These are phyloP conservation scores for Listronotus bonariensis DNA, from an alignment of 1,140 invertebrate species.

Conservation along the genomic window DNA sequence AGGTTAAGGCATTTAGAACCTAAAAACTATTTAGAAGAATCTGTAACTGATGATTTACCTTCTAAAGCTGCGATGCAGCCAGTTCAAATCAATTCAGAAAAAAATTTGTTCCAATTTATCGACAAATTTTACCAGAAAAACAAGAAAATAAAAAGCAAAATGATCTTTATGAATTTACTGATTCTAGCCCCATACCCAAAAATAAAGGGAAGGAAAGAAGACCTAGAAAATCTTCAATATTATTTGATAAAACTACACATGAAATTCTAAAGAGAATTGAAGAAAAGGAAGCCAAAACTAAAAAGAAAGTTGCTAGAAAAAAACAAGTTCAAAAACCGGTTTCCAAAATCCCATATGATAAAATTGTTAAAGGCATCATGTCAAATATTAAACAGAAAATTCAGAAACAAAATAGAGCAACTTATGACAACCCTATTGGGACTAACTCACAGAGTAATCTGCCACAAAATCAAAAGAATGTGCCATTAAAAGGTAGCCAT, in stretches of 20 bases:
- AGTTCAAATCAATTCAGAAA: not conserved
- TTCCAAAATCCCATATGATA: conserved; percentile 7
- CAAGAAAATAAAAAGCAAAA: not conserved
- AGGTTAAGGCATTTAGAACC: not conserved
- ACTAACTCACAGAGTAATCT: not conserved
- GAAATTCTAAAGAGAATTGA: conserved; percentile 23
- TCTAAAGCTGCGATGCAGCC: not conserved
- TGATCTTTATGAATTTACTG: conserved; percentile 31
- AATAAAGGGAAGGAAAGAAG: not conserved
- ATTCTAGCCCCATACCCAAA: conserved; percentile 20
- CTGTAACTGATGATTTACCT: not conserved
- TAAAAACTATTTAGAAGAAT: conserved; percentile 14
- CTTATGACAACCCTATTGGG: not conserved
- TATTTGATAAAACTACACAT: conserved; percentile 28
- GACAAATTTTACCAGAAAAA: conserved; percentile 8
- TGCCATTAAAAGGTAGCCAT: too few relatives aligned
- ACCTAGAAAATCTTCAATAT: conserved; percentile 15
- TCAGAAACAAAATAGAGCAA: conserved; percentile 8
- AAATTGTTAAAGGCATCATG: conserved; percentile 12
- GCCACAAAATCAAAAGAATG: not conserved
- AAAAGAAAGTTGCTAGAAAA: conserved; percentile 15
- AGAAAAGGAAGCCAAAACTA: conserved; percentile 22
- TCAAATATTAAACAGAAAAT: conserved; percentile 18
- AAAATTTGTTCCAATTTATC: conserved; percentile 12
- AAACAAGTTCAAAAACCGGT: not conserved